Evolutionary conservation across 2,797 vertebrate genomes (phyloP).

Genomic region (Aulostomus chinensis): DNA sequence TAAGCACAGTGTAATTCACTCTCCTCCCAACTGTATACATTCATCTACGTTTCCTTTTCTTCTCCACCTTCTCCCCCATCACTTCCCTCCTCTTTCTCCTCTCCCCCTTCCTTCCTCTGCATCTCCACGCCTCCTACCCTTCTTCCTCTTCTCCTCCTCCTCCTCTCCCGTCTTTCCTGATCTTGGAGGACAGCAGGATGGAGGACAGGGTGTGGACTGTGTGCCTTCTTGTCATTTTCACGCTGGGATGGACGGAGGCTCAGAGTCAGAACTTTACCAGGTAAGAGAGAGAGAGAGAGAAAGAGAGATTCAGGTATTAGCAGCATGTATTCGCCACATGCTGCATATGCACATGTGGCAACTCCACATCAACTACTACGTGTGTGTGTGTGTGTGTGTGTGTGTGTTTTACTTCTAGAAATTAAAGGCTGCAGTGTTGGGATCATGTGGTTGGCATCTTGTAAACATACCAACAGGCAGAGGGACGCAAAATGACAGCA

Average conservation of each 20-base stretch:
- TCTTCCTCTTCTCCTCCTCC: constrained; percentile 31
- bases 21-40: constrained; percentile 7
- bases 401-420: constrained; percentile 25
- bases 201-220: constrained; percentile 66
- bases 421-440: constrained; percentile 31
- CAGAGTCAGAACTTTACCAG: constrained; percentile 65
- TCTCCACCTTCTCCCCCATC: constrained; percentile 24
- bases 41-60: constrained; percentile 38
- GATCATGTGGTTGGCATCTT: constrained; percentile 42
- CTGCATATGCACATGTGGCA: constrained; percentile 55
- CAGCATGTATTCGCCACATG: constrained; percentile 7
- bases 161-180: constrained; percentile 35
- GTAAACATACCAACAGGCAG: constrained; percentile 46
- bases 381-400: not conserved
- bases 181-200: constrained; percentile 71
- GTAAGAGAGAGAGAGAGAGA: constrained; percentile 34
- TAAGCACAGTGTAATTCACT: not conserved
- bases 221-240: constrained; percentile 49
- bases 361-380: constrained; percentile 11
- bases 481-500: constrained; percentile 28
- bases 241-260: constrained; percentile 55
- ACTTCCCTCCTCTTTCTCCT: constrained; percentile 4
- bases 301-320: no score
- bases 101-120: constrained; percentile 18
- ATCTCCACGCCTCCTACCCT: constrained; percentile 55